A percentile compares a stretch with the other conserved stretches of the same genome.
phyloP scores from a whole-genome alignment of 1,140 invertebrate genomes.

The Eurosta solidaginis region DNA sequence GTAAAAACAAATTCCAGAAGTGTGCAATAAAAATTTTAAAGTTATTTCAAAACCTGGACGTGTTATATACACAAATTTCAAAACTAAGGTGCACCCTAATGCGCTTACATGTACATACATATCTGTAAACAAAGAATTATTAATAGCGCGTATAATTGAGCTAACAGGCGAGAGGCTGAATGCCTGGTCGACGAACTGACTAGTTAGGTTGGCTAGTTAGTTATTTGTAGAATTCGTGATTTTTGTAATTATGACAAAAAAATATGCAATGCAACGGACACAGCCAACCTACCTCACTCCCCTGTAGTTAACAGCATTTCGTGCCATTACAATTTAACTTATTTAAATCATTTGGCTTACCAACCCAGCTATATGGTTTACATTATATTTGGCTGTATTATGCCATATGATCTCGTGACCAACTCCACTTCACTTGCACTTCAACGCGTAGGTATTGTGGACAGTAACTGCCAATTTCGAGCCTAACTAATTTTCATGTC shows the following conservation, averaged over 20 bases:
- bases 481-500: conserved; percentile 24
- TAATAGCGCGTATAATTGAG: neutral
- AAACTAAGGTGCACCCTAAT: no score
- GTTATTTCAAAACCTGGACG: no score
- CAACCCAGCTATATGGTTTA: no score
- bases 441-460: conserved; percentile 8
- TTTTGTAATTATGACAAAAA: conserved; percentile 35
- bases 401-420: conserved; percentile 14
- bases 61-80: no score
- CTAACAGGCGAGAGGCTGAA: neutral
- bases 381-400: no score
- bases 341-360: neutral
- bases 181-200: neutral
- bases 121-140: no score
- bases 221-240: conserved; percentile 37
- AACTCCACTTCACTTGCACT: conserved; percentile 9
- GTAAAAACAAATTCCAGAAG: no score
- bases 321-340: neutral
- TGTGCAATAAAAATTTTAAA: no score
- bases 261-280: conserved; percentile 3
- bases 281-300: neutral
- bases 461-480: conserved; percentile 25
- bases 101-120: no score
- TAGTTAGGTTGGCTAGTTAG: neutral
- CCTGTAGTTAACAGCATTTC: neutral